A percentile compares a stretch with the other conserved stretches of the same genome.
phyloP scores from a whole-genome alignment of 2,888 invertebrate genomes.

The Acanthosoma haemorrhoidale region DNA sequence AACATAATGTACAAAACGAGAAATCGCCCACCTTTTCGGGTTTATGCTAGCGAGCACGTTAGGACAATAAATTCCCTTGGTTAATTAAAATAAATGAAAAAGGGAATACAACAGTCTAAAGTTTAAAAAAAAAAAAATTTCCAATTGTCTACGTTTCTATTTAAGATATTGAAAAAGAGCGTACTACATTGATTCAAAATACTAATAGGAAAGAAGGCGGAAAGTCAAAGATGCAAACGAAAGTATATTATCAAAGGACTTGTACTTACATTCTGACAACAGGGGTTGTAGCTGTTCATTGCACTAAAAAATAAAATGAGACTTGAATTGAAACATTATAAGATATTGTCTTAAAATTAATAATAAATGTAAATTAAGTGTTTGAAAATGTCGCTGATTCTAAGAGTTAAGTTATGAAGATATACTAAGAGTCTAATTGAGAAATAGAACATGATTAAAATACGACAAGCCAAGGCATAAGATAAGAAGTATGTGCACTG shows the following conservation, averaged over 20 bases:
- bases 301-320: constrained; percentile 28
- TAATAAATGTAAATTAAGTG: neutral
- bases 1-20: no score
- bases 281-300: constrained; percentile 19
- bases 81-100: no score
- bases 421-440: neutral
- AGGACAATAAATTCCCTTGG: no score
- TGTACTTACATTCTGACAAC: constrained; percentile 28
- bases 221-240: constrained; percentile 12
- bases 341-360: neutral
- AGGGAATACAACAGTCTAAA: neutral
- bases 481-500: neutral
- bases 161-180: neutral
- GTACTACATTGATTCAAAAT: constrained; percentile 1
- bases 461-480: neutral
- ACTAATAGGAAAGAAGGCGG: neutral
- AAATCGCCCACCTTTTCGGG: no score
- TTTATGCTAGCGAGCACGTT: no score
- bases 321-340: constrained; percentile 2
- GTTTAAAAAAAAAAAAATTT: neutral
- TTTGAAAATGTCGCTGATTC: neutral
- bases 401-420: neutral
- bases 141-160: neutral
- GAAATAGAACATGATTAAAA: neutral
- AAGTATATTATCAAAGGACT: constrained; percentile 16